Conservation (phyloP, 37 sponge, comb jelly and placozoan genomes). For the Lycopodina hypogea region DNA sequence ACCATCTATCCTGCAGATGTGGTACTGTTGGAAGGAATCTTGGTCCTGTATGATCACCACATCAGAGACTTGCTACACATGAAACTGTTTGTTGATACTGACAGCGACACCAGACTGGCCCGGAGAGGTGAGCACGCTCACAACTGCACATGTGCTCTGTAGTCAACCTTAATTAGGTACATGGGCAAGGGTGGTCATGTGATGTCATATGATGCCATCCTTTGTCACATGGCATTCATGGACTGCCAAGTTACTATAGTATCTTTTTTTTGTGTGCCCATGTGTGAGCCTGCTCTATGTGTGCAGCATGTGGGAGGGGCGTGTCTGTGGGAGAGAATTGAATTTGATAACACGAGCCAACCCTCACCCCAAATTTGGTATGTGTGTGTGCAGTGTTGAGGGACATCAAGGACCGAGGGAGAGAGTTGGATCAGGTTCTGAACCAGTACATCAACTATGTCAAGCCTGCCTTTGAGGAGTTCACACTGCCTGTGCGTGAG, state of each 20-base stretch:
- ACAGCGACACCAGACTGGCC: conserved; percentile 90
- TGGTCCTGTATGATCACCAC: conserved; percentile 82
- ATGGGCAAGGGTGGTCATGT: too few species aligned
- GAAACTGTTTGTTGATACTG: conserved; percentile 96
- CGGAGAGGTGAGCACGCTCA: conserved; percentile 91
- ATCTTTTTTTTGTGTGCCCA: too few species aligned
- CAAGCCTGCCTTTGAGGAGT: conserved; percentile 98
- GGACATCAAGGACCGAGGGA: conserved; percentile 80
- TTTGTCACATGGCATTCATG: too few species aligned
- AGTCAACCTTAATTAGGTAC: too few species aligned
- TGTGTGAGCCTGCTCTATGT: too few species aligned
- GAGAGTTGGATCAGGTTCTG: conserved; percentile 72
- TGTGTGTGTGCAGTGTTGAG: conserved; percentile 61
- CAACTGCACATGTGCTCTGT: too few species aligned
- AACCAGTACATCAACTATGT: conserved; percentile 84
- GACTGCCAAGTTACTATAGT: too few species aligned
- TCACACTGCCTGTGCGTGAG: conserved; percentile 84
- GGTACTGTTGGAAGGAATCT: conserved; percentile 89
- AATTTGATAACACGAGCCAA: too few species aligned
- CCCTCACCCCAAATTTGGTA: too few species aligned
- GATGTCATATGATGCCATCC: too few species aligned
- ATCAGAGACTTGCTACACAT: conserved; percentile 86
- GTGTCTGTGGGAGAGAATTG: too few species aligned
- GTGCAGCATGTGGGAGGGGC: too few species aligned
- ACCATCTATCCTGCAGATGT: conserved; percentile 74